Evolutionary conservation across 2,888 invertebrate species (phyloP), one percentile per base, ranked within the genome.

Genomic region (Coronaproctus castanopsis): DNA sequence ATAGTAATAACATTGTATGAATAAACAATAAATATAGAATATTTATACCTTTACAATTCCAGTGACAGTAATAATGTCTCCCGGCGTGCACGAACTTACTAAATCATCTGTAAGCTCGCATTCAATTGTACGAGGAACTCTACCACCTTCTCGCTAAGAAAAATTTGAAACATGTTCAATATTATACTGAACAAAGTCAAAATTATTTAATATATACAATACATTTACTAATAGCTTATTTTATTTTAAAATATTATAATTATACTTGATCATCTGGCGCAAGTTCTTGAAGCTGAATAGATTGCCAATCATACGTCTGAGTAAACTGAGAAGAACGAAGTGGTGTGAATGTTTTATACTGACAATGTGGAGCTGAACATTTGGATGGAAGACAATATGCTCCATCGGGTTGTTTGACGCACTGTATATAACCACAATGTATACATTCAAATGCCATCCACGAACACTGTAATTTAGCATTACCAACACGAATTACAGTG

Each of bases 61-160:
- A 59, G 85, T 85, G 10, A 95, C 76, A 18, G 85, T 84, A 0
- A 95, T 78, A 65, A 88, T 83, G 74, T 93, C 91, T 1, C 95
- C 95, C 14, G 92, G 88, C 64, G 83, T 80, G 64, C 90, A 87
- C 22, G 79, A 76, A 64, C 87, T 84, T 1, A 90, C 88, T 53
- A 93, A 74, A 72, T 91, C 90, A 62, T 83, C 80, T 57, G 81
- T 80, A 5, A 95, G 74, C 71, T 92, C 88, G 69, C 92, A 85
- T 69, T 93, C 91, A 24, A 95, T 77, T 64, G 82, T 83, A 63
- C 84, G 76, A 1, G 89, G 87, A 65, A 86, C 78, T 54, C 82
- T 77, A 22, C 84, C 84, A 62, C 80, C 80, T 65, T 80, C 77
- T 63, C 80, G 78, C 76, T 82, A 67, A 63, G 76, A 70, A 59